Conservation (phyloP, 1,140 invertebrate species). For the Trigoniulus corallinus region DNA sequence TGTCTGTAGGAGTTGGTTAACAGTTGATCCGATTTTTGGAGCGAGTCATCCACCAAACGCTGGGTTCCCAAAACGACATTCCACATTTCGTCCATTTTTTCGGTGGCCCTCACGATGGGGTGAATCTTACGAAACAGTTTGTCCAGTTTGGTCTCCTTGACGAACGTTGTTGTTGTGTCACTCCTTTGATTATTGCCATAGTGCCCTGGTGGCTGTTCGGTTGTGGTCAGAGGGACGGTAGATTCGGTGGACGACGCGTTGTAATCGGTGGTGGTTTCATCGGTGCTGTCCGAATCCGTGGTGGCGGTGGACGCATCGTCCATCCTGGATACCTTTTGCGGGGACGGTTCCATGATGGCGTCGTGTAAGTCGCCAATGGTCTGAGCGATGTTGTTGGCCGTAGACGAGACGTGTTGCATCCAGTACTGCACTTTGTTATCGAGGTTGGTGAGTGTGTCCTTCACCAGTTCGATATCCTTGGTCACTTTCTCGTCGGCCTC, state of each 20-base stretch:
- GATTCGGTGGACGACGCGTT: slow-evolving; percentile 32
- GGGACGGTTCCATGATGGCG: slow-evolving; percentile 44
- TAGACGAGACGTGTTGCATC: slow-evolving; percentile 62
- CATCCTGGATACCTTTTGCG: not conserved
- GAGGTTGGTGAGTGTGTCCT: slow-evolving; percentile 61
- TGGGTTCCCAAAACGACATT: slow-evolving; percentile 71
- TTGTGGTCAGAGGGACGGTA: not conserved
- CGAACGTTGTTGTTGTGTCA: not conserved
- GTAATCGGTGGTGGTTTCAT: slow-evolving; percentile 29
- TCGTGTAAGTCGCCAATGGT: slow-evolving; percentile 63
- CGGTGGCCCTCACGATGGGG: slow-evolving; percentile 60
- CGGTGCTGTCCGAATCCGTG: slow-evolving; percentile 20
- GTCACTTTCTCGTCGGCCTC: not conserved
- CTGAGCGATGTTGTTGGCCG: slow-evolving; percentile 50
- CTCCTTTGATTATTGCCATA: not conserved
- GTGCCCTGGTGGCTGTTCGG: not conserved
- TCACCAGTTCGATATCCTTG: slow-evolving; percentile 41
- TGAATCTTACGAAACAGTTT: slow-evolving; percentile 54
- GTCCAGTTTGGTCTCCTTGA: slow-evolving; percentile 46
- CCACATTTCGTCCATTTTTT: slow-evolving; percentile 80
- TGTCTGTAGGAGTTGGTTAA: slow-evolving; percentile 68
- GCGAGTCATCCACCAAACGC: slow-evolving; percentile 59
- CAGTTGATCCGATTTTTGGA: slow-evolving; percentile 67
- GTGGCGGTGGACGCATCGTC: not conserved
- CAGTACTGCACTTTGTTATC: slow-evolving; percentile 68